Conservation (phyloP, 2,797 vertebrate species). For the Pelobates cultripes region DNA sequence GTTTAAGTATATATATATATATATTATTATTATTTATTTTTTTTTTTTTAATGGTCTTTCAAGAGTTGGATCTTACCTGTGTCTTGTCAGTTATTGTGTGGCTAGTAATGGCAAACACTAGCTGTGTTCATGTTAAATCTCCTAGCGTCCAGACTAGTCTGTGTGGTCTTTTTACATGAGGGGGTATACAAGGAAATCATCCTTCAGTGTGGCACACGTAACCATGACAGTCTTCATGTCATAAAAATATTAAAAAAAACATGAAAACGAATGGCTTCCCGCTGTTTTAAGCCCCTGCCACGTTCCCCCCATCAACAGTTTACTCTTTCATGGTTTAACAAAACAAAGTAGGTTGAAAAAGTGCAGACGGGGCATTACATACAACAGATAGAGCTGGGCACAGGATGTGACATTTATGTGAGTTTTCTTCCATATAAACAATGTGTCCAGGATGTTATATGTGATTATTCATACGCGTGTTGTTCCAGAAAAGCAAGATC, state of each 20-base stretch:
- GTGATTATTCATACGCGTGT: conserved; percentile 13
- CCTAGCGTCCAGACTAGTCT: neutral
- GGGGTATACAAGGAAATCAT: conserved; percentile 1
- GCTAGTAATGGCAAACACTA: too few relatives aligned
- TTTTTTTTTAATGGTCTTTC: too few relatives aligned
- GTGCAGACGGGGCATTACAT: conserved; percentile 3
- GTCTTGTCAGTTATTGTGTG: too few relatives aligned
- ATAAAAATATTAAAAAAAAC: conserved; percentile 10
- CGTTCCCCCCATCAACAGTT: neutral
- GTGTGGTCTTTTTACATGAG: conserved; percentile 18
- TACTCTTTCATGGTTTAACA: conserved; percentile 13
- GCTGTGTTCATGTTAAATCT: too few relatives aligned
- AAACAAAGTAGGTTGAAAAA: conserved; percentile 16
- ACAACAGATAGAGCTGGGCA: neutral
- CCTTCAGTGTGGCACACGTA: neutral
- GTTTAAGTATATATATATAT: too few relatives aligned
- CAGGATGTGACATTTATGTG: conserved; percentile 2
- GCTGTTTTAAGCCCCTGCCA: neutral
- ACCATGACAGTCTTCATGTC: conserved; percentile 6
- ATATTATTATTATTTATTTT: too few relatives aligned
- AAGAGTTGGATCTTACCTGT: too few relatives aligned
- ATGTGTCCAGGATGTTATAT: neutral
- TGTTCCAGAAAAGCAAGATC: conserved; percentile 2
- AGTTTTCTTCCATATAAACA: conserved; percentile 1
- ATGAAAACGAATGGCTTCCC: neutral